Percentiles rank a stretch among this genome's conserved stretches.
These are phyloP conservation scores for Eupithecia vulgata DNA, from an alignment of 2,888 invertebrate species.

Conservation along the genomic window DNA sequence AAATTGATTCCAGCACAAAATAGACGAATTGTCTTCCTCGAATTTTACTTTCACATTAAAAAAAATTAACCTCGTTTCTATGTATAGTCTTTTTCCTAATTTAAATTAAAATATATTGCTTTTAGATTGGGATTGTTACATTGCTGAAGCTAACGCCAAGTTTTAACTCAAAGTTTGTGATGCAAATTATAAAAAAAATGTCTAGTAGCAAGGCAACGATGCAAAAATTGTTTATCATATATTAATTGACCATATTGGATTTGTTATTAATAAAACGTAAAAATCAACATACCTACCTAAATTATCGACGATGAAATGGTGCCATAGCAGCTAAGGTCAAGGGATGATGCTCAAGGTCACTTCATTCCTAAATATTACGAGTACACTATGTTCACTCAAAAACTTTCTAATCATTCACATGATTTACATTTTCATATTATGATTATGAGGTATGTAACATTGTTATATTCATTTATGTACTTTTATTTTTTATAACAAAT, in stretches of 20 bases:
- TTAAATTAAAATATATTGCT: not conserved
- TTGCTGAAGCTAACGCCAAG: not conserved
- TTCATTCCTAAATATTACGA: conserved; percentile 79
- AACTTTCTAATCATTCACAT: conserved; percentile 62
- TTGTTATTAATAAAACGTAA: not conserved
- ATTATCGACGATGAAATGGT: conserved; percentile 61
- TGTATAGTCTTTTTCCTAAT: not conserved
- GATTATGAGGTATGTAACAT: conserved; percentile 76
- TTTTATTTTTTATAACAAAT: conserved; percentile 54
- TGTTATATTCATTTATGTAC: conserved; percentile 52
- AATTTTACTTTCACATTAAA: not conserved
- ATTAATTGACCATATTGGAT: not conserved
- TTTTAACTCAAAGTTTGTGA: not conserved
- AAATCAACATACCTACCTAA: conserved; percentile 17
- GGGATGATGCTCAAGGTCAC: conserved; percentile 82
- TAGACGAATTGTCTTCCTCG: not conserved
- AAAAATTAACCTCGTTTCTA: not conserved
- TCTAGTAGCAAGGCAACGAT: not conserved
- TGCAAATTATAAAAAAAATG: not conserved
- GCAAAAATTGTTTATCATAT: not conserved
- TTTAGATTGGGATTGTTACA: not conserved
- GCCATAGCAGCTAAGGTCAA: conserved; percentile 78
- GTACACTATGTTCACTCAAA: conserved; percentile 68
- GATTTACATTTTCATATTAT: conserved; percentile 61
- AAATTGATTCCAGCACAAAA: not conserved